Evolutionary conservation across 1,140 invertebrate species (phyloP), one percentile per base, ranked within the genome.

Genomic region (Mamestra configurata): DNA sequence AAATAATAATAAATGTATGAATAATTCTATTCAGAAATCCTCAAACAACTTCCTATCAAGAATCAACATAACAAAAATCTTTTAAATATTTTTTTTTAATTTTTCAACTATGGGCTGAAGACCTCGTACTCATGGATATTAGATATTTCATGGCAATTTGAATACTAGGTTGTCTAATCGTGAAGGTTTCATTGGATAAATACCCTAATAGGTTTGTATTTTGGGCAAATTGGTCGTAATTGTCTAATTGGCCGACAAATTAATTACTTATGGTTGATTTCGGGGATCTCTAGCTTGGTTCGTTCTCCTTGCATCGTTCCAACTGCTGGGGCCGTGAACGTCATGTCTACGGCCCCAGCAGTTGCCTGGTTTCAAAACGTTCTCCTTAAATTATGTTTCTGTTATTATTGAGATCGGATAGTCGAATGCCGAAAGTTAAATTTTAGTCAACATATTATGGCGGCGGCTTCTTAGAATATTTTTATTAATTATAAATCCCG

Each of bases 71-170:
- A 1, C n/a, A 6, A 10, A 55, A 22, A 22, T 1, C 18, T 22
- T 10, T 46, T 13, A 13, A 11, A 22, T 0, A 22, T 8, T 10
- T 10, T 55, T 51, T 11, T 55, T 24, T 55, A 3, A 22, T 20
- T 55, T 8, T 8, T 22, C 22, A 37, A 37, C 27, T 20, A 7
- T 64, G 13, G 6, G 4, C 43, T 49, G 15, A 18, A 64, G 59
- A 64, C 59, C 59, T 64, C 24, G 27, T 37, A 37, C n/a, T 64
- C n/a, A 18, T 64, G 59, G 2, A 35, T 61, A 37, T 55, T 55
- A 55, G 10, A 64, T 37, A 64, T 31, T 64, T 64, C 59, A 64
- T 64, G 59, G 59, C 27, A 64, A 64, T 35, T 64, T 64, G 15
- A 37, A 11, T 31, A 64, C 59, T 64, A 64, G 59, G 59, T 64